A percentile compares a stretch with the other conserved stretches of the same genome.
Conservation (phyloP, 2,113 vertebrate species). For the Thermophis baileyi region DNA sequence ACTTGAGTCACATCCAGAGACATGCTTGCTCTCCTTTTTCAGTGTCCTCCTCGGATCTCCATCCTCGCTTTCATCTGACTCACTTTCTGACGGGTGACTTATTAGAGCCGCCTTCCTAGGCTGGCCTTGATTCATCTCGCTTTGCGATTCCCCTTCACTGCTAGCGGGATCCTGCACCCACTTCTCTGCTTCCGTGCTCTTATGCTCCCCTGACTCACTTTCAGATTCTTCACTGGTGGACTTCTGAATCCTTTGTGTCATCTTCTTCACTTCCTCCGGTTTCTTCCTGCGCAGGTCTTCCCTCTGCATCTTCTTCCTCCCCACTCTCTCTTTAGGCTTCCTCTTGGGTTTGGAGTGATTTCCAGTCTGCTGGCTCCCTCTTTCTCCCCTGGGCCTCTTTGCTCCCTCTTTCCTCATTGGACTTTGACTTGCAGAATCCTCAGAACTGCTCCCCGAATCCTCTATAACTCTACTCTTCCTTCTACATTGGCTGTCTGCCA, state of each 20-base stretch:
- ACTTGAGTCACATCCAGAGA: not conserved
- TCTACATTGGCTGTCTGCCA: not conserved
- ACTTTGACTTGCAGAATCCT: not conserved
- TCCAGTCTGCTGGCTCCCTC: not conserved
- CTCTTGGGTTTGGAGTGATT: not conserved
- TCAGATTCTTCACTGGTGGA: not conserved
- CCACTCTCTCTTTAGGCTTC: not conserved
- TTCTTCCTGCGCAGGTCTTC: not conserved
- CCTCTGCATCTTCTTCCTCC: not conserved
- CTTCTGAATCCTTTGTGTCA: too few species aligned
- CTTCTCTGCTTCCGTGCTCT: not conserved
- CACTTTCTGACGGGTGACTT: not conserved
- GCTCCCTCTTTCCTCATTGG: not conserved
- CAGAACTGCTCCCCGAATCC: not conserved
- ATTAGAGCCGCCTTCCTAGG: not conserved
- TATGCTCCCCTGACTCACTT: not conserved
- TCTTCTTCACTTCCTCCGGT: not conserved
- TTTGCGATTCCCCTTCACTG: not conserved
- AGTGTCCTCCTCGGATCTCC: too few species aligned
- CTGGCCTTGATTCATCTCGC: not conserved
- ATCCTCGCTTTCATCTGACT: not conserved
- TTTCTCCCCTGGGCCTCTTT: not conserved
- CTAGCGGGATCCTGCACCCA: not conserved
- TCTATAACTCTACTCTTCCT: not conserved
- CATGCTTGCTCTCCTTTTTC: not conserved